Evolutionary conservation across 2,888 invertebrate genomes (phyloP), one percentile per base, ranked within the genome.

Genomic region (Sepioteuthis lessoniana): DNA sequence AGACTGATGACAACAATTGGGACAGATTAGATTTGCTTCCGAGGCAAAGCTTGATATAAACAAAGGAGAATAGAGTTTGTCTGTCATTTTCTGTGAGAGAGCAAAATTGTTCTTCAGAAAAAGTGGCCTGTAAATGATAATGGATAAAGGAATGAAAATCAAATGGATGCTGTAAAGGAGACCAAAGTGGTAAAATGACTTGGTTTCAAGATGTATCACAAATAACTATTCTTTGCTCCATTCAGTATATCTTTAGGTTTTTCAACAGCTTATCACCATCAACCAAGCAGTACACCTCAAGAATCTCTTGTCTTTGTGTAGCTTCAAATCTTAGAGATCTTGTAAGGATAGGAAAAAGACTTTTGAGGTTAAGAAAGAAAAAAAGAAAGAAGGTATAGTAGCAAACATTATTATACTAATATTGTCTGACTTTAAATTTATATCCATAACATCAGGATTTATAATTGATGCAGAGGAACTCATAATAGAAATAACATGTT

Each of bases 21-120:
- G 76, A 76, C 76, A 76, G 76, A 76, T 76, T 76, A 76, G 76
- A 76, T 76, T 76, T 76, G 19, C n/a, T 76, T 76, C 76, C n/a
- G 76, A 76, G 76, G 76, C 76, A n/a, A 76, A 76, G n/a, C 76
- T 76, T 76, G 76, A 76, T 76, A 76, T 76, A 76, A 76, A 76
- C 76, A 76, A 76, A 76, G n/a, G 76, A n/a, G n/a, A 76, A 76
- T n/a, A 35, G n/a, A 10, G 35, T 76, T 76, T 76, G 76, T 76
- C 76, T n/a, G 25, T 76, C 76, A 31, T 76, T 76, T 76, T 76
- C 76, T 76, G 76, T n/a, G 76, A 35, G n/a, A 35, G n/a, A 16
- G n/a, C 76, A 76, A 76, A 76, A 76, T 76, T 76, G 76, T 76
- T 76, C 76, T 76, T 76, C n/a, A 35, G 76, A 76, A 35, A 76